These are phyloP conservation scores for Anastatus disparis DNA, from an alignment of 1,140 invertebrate species.

Conservation along the genomic window DNA sequence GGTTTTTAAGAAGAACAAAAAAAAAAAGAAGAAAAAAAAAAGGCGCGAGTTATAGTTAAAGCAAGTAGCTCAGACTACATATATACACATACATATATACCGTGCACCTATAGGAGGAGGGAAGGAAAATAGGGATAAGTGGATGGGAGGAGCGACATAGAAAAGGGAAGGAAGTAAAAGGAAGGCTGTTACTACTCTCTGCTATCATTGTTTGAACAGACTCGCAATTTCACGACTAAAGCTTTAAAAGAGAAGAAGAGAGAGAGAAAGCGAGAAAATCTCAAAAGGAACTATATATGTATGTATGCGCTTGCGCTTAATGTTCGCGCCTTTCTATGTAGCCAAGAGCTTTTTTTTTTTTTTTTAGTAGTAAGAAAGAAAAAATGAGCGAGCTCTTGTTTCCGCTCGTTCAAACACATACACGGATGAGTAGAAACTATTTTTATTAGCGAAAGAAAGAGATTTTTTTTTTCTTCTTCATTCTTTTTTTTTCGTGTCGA, in stretches of 20 bases:
- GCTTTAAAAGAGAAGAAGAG: conserved; percentile 16
- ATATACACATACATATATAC: neutral
- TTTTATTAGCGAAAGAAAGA: conserved; percentile 10
- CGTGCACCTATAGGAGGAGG: neutral
- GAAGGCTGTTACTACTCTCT: conserved; percentile 63
- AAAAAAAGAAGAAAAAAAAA: neutral
- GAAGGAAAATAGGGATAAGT: conserved; percentile 30
- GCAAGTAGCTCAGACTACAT: too few species aligned
- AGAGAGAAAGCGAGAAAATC: neutral
- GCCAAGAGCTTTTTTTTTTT: neutral
- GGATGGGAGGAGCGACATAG: conserved; percentile 15
- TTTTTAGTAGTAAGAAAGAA: neutral
- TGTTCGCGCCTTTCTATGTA: too few species aligned
- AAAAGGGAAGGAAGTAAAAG: conserved; percentile 21
- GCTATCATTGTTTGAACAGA: conserved; percentile 67
- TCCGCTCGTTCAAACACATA: neutral
- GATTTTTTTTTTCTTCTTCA: too few species aligned
- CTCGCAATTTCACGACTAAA: conserved; percentile 60
- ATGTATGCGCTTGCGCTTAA: too few species aligned
- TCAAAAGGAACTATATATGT: too few species aligned
- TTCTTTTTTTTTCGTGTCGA: conserved; percentile 14
- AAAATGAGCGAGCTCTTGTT: conserved; percentile 7
- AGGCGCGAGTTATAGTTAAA: neutral
- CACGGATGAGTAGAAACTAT: conserved; percentile 15
- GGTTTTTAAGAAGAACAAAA: neutral